phyloP scores from a whole-genome alignment of 2,113 vertebrate genomes.

The Illadopsis cleaveri region DNA sequence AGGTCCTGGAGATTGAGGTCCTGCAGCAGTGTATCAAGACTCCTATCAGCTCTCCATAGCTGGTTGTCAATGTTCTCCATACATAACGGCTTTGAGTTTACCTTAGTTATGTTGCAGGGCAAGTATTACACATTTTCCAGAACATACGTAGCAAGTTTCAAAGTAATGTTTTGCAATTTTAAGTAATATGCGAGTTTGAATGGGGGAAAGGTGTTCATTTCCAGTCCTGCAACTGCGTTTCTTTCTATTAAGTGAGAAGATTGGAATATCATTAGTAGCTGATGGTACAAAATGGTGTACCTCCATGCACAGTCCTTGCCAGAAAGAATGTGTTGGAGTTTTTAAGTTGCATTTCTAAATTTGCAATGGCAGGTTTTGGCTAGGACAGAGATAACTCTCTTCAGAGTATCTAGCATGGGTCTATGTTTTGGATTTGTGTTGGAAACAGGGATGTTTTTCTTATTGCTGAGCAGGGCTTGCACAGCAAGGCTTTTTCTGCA shows the following conservation, averaged over 20 bases:
- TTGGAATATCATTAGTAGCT: background rate
- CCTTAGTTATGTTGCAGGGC: background rate
- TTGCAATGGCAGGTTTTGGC: background rate
- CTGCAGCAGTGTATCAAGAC: background rate
- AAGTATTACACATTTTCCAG: background rate
- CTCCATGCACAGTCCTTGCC: background rate
- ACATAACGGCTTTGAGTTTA: background rate
- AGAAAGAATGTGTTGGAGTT: background rate
- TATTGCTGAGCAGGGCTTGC: background rate
- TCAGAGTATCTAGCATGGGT: background rate
- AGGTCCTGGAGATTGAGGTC: background rate
- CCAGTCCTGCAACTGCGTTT: background rate
- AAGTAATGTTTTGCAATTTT: conserved; percentile 16
- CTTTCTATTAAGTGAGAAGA: conserved; percentile 17
- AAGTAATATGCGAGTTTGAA: conserved; percentile 17
- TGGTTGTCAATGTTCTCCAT: background rate
- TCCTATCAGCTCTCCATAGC: background rate
- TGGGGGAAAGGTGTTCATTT: background rate
- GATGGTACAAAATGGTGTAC: background rate
- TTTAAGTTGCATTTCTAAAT: conserved; percentile 2
- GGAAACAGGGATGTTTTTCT: background rate
- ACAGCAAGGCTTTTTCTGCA: background rate
- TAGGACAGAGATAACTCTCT: background rate
- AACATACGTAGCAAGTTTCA: background rate
- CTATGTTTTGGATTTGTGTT: background rate